Conservation (phyloP, 2,113 vertebrate species). For the Ornithorhynchus anatinus region DNA sequence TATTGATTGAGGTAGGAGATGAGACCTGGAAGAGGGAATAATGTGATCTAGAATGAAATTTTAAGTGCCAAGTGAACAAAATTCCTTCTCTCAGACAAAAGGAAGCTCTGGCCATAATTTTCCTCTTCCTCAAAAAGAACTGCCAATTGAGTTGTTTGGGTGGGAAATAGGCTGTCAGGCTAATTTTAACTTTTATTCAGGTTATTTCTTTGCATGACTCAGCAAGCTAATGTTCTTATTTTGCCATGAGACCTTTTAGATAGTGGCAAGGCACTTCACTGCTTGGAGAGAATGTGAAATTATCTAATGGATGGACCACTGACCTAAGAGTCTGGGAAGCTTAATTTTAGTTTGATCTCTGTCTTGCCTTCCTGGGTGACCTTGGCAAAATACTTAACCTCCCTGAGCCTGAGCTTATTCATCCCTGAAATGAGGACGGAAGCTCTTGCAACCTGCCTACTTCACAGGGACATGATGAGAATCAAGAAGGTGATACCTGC, state of each 20-base stretch:
- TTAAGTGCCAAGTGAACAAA: neutral
- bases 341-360: neutral
- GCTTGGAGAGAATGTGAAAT: constrained; percentile 11
- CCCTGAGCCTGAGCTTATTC: too few relatives aligned
- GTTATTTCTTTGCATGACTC: constrained; percentile 40
- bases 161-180: constrained; percentile 32
- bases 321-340: neutral
- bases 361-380: neutral
- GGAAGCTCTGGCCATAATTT: constrained; percentile 24
- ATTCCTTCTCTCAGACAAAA: constrained; percentile 17
- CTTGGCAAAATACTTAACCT: too few relatives aligned
- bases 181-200: constrained; percentile 42
- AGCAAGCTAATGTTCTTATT: constrained; percentile 34
- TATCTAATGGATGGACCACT: constrained; percentile 1
- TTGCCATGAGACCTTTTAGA: neutral
- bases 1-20: too few relatives aligned
- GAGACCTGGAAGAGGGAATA: neutral
- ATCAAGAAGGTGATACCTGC: too few relatives aligned
- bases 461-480: too few relatives aligned
- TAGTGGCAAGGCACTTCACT: constrained; percentile 23
- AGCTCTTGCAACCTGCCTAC: too few relatives aligned
- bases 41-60: neutral
- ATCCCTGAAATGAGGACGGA: too few relatives aligned
- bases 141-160: constrained; percentile 41
- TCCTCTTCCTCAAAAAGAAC: neutral